Base-by-base conservation (phyloP, 1,140 invertebrate genomes). In the Aphelinus atriplicis region DNA sequence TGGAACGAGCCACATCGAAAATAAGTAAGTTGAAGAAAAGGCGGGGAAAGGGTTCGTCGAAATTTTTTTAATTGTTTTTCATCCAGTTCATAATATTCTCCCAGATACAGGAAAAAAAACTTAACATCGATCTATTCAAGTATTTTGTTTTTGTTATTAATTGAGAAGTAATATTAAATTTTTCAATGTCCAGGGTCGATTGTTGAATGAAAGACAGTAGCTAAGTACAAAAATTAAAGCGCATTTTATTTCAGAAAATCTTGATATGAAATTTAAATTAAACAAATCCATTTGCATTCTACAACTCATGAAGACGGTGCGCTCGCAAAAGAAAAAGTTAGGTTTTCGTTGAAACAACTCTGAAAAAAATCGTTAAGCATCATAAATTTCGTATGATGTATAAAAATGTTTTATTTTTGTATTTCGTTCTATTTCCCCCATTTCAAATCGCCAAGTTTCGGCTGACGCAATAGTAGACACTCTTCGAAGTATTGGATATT, bases 211-310 rank as follows among this genome's bases (percentile, higher is more conserved):
- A 62, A 73, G 50, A 67, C 71, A 53, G 60, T 3, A 62, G 43
- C 53, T 67, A 73, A 73, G 64, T 67, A 73, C 63, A 69, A 74
- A 73, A 74, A 68, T 75, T 50, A 64, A 70, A 75, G 67, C 73
- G 55, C 61, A 64, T 63, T 74, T 74, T 74, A 74, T 74, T 74
- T 58, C 5, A 46, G 60, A 69, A 74, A 63, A 73, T 67, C 42
- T 62, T 53, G n/a, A 74, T 74, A 68, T 55, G 58, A 63, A 64
- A 69, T 69, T 74, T 47, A 68, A 62, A 62, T 10, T 66, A 73
- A 73, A 69, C 51, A 74, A 69, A 63, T 74, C 60, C 51, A 74
- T 63, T 74, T 69, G 65, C 65, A 73, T 68, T 48, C 57, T n/a
- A 72, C 57, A 64, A 47, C 66, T 63, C 53, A 53, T 64, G 58